Evolutionary conservation across 92 coral and sea anemone genomes (phyloP).

Genomic region (Epizoanthus ramosus): DNA sequence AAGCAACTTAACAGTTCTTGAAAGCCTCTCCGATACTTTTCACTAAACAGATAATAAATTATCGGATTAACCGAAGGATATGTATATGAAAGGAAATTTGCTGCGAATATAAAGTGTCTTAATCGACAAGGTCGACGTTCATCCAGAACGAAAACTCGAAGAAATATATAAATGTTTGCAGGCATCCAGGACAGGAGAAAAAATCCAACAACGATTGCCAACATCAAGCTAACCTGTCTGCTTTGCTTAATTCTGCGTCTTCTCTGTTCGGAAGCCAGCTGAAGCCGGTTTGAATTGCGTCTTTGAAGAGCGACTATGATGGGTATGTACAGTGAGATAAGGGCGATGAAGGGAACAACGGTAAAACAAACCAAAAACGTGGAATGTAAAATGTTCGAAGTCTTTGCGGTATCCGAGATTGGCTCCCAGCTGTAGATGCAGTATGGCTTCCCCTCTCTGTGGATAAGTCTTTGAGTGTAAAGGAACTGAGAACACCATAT

Average conservation of each 20-base stretch:
- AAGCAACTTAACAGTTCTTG: background rate
- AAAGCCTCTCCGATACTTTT: constrained; percentile 3
- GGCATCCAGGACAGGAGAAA: constrained; percentile 15
- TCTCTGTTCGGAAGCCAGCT: background rate
- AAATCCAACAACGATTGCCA: background rate
- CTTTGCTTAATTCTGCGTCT: background rate
- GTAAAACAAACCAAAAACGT: constrained; percentile 18
- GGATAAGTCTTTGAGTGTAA: background rate
- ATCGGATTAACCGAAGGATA: background rate
- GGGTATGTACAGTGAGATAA: background rate
- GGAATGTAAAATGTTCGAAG: background rate
- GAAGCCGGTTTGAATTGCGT: background rate
- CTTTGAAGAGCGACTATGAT: constrained; percentile 3
- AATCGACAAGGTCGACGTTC: constrained; percentile 2
- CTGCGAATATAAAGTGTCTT: background rate
- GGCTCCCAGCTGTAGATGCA: constrained; percentile 24
- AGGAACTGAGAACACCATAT: background rate
- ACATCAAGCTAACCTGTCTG: background rate
- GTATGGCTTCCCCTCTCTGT: constrained; percentile 1
- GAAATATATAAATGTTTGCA: constrained; percentile 1
- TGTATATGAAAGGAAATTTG: constrained; percentile 9
- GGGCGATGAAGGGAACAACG: background rate
- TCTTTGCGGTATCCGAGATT: background rate
- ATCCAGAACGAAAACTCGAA: constrained; percentile 6
- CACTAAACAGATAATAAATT: constrained; percentile 9